A percentile compares a stretch with the other conserved stretches of the same genome.
These are phyloP conservation scores for Tympanoctomys barrerae DNA, from an alignment of 2,797 vertebrate species.

Conservation along the genomic window DNA sequence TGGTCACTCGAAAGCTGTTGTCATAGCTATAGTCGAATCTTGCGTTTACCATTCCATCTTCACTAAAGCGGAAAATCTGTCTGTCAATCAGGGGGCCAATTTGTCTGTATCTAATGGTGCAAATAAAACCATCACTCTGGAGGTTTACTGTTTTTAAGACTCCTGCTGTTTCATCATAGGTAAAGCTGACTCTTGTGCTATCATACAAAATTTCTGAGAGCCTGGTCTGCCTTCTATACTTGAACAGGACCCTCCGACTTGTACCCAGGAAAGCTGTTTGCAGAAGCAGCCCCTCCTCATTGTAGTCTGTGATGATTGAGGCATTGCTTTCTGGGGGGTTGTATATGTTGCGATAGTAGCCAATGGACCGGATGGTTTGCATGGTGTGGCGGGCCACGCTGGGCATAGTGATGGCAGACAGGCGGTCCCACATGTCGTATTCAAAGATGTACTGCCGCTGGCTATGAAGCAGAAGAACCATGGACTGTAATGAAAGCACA, in stretches of 20 bases:
- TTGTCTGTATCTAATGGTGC: conserved; percentile 98
- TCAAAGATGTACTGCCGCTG: conserved; percentile 99
- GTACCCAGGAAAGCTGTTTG: conserved; percentile 96
- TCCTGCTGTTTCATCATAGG: conserved; percentile 97
- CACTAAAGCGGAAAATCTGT: conserved; percentile 99
- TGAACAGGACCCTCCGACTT: conserved; percentile 95
- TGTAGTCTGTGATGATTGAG: conserved; percentile 98
- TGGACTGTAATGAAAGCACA: conserved; percentile 92
- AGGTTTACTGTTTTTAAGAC: conserved; percentile 99
- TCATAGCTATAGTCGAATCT: conserved; percentile 99
- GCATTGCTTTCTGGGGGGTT: conserved; percentile 98
- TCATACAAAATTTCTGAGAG: conserved; percentile 98
- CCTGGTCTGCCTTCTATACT: conserved; percentile 96
- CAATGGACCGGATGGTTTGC: conserved; percentile 98
- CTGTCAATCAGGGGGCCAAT: conserved; percentile 97
- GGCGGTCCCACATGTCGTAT: conserved; percentile 95
- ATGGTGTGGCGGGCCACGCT: conserved; percentile 98
- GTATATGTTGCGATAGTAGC: conserved; percentile 99
- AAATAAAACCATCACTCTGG: conserved; percentile 98
- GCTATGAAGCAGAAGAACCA: conserved; percentile 98
- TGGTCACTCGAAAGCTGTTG: conserved; percentile 97
- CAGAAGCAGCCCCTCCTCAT: conserved; percentile 96
- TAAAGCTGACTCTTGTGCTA: conserved; percentile 98
- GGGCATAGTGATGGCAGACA: conserved; percentile 98
- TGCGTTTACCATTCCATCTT: conserved; percentile 98